Conservation (phyloP, 2,113 vertebrate species). For the Accipiter cooperii region DNA sequence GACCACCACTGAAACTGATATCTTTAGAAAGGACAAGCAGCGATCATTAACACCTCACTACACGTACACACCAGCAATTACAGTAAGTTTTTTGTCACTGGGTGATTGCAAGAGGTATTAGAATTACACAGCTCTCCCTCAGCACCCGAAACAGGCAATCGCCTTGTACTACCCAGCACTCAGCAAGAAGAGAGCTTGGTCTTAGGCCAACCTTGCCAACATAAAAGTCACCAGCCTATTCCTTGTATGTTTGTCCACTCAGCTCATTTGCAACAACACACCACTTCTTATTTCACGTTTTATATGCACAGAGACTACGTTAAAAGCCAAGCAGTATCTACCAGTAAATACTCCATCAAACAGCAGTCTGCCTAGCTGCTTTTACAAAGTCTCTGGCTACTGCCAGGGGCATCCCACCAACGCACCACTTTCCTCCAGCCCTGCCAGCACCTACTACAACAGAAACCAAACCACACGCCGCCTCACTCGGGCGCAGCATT, state of each 20-base stretch:
- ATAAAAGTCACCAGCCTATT: neutral
- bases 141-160: neutral
- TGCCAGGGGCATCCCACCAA: neutral
- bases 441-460: neutral
- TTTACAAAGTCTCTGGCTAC: too few species aligned
- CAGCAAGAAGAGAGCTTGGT: neutral
- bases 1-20: neutral
- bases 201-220: neutral
- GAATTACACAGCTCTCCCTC: neutral
- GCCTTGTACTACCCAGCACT: neutral
- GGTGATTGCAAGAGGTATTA: neutral
- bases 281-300: neutral
- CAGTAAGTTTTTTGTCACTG: neutral
- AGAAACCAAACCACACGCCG: too few species aligned
- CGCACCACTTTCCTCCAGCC: rapidly evolving
- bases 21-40: neutral
- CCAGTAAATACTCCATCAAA: neutral
- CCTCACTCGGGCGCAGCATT: rapidly evolving
- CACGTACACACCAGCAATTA: neutral
- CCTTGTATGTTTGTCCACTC: neutral
- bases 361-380: neutral
- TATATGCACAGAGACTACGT: rapidly evolving
- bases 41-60: neutral
- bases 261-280: neutral
- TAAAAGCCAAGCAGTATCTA: neutral